phyloP scores from a whole-genome alignment of 2,888 invertebrate species.

The Heteromyza rotundicornis region DNA sequence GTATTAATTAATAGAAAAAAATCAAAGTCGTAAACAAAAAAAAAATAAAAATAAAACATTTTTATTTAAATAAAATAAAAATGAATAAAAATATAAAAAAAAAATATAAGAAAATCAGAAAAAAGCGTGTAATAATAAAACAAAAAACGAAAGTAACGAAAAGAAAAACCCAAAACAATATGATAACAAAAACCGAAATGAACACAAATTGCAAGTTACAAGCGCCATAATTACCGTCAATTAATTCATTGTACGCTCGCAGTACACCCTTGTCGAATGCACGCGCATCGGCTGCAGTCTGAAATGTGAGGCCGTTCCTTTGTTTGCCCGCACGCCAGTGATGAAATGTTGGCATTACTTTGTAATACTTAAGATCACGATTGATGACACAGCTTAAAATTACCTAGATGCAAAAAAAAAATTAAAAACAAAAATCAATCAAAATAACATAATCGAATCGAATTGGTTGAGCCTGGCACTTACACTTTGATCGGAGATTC shows the following conservation, averaged over 20 bases:
- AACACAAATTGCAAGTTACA: no score
- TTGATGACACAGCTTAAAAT: conserved; percentile 94
- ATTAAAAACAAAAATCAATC: not conserved
- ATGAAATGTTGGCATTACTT: conserved; percentile 98
- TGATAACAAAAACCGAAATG: no score
- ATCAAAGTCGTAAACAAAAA: not conserved
- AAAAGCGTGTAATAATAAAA: not conserved
- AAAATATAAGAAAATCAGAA: not conserved
- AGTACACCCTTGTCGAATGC: conserved; percentile 93
- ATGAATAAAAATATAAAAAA: not conserved
- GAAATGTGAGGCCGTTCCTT: conserved; percentile 94
- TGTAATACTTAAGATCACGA: conserved; percentile 95
- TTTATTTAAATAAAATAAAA: not conserved
- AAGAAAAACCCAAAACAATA: not conserved
- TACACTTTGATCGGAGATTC: conserved; percentile 92
- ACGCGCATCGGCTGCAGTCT: conserved; percentile 91
- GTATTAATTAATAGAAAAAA: not conserved
- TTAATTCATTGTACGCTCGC: conserved; percentile 85
- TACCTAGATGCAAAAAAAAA: conserved; percentile 68
- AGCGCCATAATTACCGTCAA: conserved; percentile 76
- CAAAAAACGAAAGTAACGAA: not conserved
- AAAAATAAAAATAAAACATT: not conserved
- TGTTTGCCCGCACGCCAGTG: conserved; percentile 97
- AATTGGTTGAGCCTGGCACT: conserved; percentile 53
- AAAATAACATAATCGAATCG: not conserved